These are phyloP conservation scores for Chirona hameri DNA, from an alignment of 2,888 invertebrate species.

Conservation along the genomic window DNA sequence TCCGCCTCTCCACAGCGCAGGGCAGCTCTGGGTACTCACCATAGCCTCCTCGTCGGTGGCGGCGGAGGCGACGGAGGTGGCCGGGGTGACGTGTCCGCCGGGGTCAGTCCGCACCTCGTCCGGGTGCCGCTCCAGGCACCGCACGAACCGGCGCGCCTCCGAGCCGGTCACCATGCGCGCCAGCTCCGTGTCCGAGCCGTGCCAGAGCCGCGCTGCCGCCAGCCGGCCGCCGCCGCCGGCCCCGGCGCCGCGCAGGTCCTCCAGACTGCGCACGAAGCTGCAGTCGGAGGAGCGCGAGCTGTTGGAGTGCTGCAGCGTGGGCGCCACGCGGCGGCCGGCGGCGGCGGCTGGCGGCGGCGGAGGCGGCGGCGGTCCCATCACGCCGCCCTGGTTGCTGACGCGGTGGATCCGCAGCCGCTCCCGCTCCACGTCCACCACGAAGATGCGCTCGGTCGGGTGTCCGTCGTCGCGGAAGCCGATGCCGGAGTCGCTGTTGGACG, in stretches of 20 bases:
- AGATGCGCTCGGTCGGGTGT: constrained; percentile 44
- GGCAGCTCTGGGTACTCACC: neutral
- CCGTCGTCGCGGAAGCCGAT: constrained; percentile 89
- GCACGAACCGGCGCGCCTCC: constrained; percentile 23
- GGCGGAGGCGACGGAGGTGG: neutral
- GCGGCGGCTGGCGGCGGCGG: constrained; percentile 26
- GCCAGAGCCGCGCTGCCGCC: constrained; percentile 35
- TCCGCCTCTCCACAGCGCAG: neutral
- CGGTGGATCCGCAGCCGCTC: constrained; percentile 38
- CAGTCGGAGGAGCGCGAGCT: constrained; percentile 39
- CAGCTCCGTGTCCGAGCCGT: constrained; percentile 40
- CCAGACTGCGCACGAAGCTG: constrained; percentile 56
- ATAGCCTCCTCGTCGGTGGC: neutral
- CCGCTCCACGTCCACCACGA: constrained; percentile 43
- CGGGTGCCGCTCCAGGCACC: constrained; percentile 32
- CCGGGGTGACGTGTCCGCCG: neutral
- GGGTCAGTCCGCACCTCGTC: constrained; percentile 27
- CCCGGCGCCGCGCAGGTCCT: constrained; percentile 54
- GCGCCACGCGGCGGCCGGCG: neutral
- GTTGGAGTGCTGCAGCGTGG: constrained; percentile 27
- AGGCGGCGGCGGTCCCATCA: constrained; percentile 31
- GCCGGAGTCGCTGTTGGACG: constrained; percentile 92
- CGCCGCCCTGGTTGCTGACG: constrained; percentile 32
- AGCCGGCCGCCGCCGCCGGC: constrained; percentile 34
- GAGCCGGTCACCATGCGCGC: constrained; percentile 36